phyloP scores from a whole-genome alignment of 2,888 invertebrate species.

The Cyclophora punctaria region DNA sequence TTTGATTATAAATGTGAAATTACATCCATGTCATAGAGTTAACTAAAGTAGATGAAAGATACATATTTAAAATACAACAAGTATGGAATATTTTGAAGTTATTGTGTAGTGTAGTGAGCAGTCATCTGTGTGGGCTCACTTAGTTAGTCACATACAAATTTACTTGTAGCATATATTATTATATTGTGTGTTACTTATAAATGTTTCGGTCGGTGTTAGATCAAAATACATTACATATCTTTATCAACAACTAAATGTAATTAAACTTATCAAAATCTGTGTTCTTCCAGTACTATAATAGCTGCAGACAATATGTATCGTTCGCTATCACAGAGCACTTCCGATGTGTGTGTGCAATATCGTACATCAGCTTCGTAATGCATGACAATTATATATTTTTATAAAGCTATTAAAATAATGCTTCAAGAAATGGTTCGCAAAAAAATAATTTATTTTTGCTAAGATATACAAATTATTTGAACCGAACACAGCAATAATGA shows the following conservation, averaged over 20 bases:
- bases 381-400: too few relatives aligned
- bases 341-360: too few relatives aligned
- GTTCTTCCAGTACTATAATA: slow-evolving; percentile 63
- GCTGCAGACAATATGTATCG: slow-evolving; percentile 49
- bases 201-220: slow-evolving; percentile 53
- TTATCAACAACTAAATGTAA: slow-evolving; percentile 36
- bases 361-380: too few relatives aligned
- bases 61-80: background rate
- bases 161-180: slow-evolving; percentile 29
- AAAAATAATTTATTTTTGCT: too few relatives aligned
- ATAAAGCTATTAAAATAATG: too few relatives aligned
- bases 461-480: too few relatives aligned
- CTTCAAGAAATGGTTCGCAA: too few relatives aligned
- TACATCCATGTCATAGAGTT: slow-evolving; percentile 8
- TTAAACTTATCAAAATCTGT: slow-evolving; percentile 51
- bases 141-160: slow-evolving; percentile 22
- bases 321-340: too few relatives aligned
- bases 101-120: background rate
- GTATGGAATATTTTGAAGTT: background rate
- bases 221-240: slow-evolving; percentile 65
- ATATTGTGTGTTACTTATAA: slow-evolving; percentile 28
- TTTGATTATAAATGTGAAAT: slow-evolving; percentile 12
- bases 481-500: too few relatives aligned
- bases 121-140: slow-evolving; percentile 17
- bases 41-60: background rate